phyloP scores from a whole-genome alignment of 2,888 invertebrate genomes.

The Drosophila mimica region DNA sequence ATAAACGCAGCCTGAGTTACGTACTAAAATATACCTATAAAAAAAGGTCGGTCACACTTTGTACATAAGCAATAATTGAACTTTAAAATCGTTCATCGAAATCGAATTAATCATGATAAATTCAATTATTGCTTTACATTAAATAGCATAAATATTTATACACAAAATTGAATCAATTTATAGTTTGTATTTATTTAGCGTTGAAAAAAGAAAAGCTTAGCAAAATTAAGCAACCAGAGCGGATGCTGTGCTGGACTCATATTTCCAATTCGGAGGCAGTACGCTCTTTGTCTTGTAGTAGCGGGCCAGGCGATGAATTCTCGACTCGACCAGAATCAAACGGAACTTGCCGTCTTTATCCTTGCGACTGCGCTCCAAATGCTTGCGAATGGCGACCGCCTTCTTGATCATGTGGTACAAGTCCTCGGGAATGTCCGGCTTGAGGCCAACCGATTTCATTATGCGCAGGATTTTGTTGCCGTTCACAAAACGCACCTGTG shows the following conservation, averaged over 20 bases:
- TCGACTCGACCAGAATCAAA: constrained; percentile 98
- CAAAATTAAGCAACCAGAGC: constrained; percentile 90
- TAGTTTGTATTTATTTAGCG: constrained; percentile 35
- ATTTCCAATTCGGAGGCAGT: constrained; percentile 99
- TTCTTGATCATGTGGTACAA: constrained; percentile 99
- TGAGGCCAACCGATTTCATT: constrained; percentile 98
- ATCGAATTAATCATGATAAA: too few relatives aligned
- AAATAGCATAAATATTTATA: background rate
- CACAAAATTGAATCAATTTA: background rate
- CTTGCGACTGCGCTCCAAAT: constrained; percentile 98
- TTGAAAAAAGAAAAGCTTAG: constrained; percentile 25
- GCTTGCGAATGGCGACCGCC: constrained; percentile 99
- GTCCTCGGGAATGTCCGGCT: constrained; percentile 99
- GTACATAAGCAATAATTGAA: background rate
- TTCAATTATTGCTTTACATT: background rate
- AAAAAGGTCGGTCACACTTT: constrained; percentile 21
- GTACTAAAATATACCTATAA: constrained; percentile 16
- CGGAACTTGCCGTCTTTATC: constrained; percentile 99
- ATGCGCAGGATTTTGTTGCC: constrained; percentile 99
- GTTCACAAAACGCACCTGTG: constrained; percentile 99
- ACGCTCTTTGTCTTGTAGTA: constrained; percentile 99
- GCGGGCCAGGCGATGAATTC: constrained; percentile 98
- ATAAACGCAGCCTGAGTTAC: background rate
- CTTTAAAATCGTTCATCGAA: background rate
- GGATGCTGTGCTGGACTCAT: constrained; percentile 99